Evolutionary conservation across 35 echinoderm and acorn worm species (phyloP).

Genomic region (Heliocidaris erythrogramma): DNA sequence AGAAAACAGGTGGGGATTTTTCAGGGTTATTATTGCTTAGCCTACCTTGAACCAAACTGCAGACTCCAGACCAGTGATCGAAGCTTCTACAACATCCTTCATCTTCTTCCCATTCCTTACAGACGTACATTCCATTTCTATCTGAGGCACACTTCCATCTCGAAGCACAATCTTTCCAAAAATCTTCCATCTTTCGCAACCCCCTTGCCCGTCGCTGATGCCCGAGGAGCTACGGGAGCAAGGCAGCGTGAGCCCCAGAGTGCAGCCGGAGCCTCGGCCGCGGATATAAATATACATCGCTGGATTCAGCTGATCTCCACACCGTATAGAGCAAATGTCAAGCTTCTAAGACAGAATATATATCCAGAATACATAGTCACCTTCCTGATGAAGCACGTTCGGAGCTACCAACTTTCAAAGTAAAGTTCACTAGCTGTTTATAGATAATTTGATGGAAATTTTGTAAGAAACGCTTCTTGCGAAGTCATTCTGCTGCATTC

Average conservation of each 20-base stretch:
- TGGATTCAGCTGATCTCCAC: background rate
- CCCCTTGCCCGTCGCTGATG: conserved; percentile 22
- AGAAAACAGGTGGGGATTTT: too few species aligned
- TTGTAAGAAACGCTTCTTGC: background rate
- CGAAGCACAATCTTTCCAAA: conserved; percentile 25
- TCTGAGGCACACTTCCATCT: conserved; percentile 61
- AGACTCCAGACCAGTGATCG: conserved; percentile 56
- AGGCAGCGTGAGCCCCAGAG: conserved; percentile 25
- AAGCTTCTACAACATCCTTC: conserved; percentile 36
- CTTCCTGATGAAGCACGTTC: conserved; percentile 8
- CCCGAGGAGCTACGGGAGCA: conserved; percentile 16
- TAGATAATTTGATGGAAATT: background rate
- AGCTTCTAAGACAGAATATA: background rate
- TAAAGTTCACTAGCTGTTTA: background rate
- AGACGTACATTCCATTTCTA: conserved; percentile 16
- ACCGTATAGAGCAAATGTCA: background rate
- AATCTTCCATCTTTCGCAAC: conserved; percentile 52
- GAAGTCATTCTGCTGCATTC: background rate
- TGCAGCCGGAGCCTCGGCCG: conserved; percentile 45
- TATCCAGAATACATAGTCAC: conserved; percentile 11
- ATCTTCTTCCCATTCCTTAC: background rate
- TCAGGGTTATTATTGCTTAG: too few species aligned
- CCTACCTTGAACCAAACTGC: conserved; percentile 69
- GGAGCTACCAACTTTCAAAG: background rate
- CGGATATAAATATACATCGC: conserved; percentile 37